Base-by-base conservation (phyloP, 2,113 vertebrate genomes). In the Podarcis muralis region DNA sequence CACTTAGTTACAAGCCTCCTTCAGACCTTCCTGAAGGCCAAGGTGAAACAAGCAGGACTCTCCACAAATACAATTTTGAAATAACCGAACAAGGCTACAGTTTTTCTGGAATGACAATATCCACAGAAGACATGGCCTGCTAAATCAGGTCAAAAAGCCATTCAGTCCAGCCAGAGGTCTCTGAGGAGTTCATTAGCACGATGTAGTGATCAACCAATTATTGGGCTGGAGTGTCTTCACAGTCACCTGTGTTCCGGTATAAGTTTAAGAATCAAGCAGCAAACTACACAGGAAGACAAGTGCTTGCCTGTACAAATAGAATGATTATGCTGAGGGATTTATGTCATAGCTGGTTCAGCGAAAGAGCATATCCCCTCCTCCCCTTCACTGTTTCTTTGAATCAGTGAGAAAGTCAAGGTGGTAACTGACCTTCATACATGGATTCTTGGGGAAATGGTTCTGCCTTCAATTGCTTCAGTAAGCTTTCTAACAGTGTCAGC, bases 371-470 rank as follows among this genome's bases (percentile, higher is more conserved):
- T 32, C 57, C 71, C 40, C 71, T 53, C 59, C 71, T 59, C 69
- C 69, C 18, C 9, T 71, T 66, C 23, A 53, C 65, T 66, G 37
- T 66, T 88, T 88, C 72, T 86, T 57, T 68, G 65, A 79, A 86
- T 37, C 85, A 68, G 62, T 53, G 37, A 83, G 71, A 76, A 88
- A 83, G 87, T 88, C 80, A 88, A 83, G 80, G 80, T 83, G 71
- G 59, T 59, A 88, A 88, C 87, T 76, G 80, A 88, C 87, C 87
- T 88, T 88, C 87, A 88, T 88, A 88, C 87, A 88, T 88, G 87
- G 87, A 88, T 88, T 88, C 87, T 88, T 83, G 80, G 40, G 81
- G 72, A 88, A 88, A 88, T 20, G 13, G 59, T 83, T 83, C 81
- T 88, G 87, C 87, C 59, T 88, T 88, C 81, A 83, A 88, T 83